phyloP scores from a whole-genome alignment of 2,113 vertebrate genomes.

The Sapajus apella region DNA sequence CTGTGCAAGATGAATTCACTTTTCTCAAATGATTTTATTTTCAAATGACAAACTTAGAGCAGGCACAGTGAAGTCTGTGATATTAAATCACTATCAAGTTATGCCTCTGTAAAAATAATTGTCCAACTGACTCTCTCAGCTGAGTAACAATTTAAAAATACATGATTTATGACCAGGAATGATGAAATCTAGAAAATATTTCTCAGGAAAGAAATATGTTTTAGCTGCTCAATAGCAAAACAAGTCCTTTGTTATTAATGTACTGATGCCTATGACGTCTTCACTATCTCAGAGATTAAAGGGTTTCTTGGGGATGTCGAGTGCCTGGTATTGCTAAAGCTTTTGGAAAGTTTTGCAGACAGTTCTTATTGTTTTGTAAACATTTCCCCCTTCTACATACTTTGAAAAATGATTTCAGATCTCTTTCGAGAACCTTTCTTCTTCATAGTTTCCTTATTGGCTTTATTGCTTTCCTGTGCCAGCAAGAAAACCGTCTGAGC shows the following conservation, averaged over 20 bases:
- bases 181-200: slow-evolving; percentile 73
- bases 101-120: slow-evolving; percentile 53
- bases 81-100: slow-evolving; percentile 72
- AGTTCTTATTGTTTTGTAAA: slow-evolving; percentile 68
- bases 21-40: slow-evolving; percentile 67
- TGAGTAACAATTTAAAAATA: slow-evolving; percentile 69
- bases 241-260: slow-evolving; percentile 69
- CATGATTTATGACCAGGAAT: slow-evolving; percentile 64
- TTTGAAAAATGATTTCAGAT: slow-evolving; percentile 61
- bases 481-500: slow-evolving; percentile 54
- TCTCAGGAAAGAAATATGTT: slow-evolving; percentile 58
- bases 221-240: slow-evolving; percentile 62
- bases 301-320: slow-evolving; percentile 63
- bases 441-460: slow-evolving; percentile 61
- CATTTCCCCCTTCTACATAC: slow-evolving; percentile 35
- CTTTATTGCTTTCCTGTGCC: slow-evolving; percentile 51
- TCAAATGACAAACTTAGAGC: slow-evolving; percentile 61
- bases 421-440: slow-evolving; percentile 63
- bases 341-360: slow-evolving; percentile 67
- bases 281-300: slow-evolving; percentile 69
- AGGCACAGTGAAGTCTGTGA: slow-evolving; percentile 58
- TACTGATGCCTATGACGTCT: slow-evolving; percentile 45
- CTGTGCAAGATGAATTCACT: slow-evolving; percentile 38
- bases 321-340: slow-evolving; percentile 63
- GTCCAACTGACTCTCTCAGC: slow-evolving; percentile 61